phyloP scores from a whole-genome alignment of 2,888 invertebrate genomes.

The Mactromeris polynyma region DNA sequence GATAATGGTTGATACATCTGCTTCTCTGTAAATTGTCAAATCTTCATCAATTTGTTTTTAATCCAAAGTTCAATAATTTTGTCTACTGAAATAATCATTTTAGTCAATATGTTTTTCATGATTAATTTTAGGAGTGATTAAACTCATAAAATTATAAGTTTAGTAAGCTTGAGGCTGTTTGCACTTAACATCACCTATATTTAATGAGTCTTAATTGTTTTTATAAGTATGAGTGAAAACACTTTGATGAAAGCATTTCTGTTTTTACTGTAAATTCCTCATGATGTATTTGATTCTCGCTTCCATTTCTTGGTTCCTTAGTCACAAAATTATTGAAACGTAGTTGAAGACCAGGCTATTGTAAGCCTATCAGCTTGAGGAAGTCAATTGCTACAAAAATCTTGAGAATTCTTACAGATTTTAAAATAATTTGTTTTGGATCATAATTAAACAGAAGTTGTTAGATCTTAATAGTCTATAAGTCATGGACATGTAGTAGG shows the following conservation, averaged over 20 bases:
- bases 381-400: neutral
- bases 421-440: neutral
- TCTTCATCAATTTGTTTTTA: neutral
- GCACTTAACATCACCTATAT: neutral
- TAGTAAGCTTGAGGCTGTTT: neutral
- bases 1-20: neutral
- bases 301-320: neutral
- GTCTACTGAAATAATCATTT: neutral
- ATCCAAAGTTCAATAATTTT: conserved; percentile 4
- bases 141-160: conserved; percentile 4
- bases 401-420: neutral
- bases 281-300: neutral
- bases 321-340: neutral
- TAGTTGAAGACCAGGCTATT: neutral
- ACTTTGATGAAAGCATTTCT: conserved; percentile 6
- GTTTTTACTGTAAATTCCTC: neutral
- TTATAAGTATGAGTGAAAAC: neutral
- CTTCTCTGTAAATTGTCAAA: neutral
- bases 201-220: neutral
- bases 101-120: neutral
- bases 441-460: neutral
- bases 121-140: conserved; percentile 7
- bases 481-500: neutral
- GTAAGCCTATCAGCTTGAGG: neutral
- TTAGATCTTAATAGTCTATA: neutral